Conservation (phyloP, 2,113 vertebrate species). For the Platanista minor region DNA sequence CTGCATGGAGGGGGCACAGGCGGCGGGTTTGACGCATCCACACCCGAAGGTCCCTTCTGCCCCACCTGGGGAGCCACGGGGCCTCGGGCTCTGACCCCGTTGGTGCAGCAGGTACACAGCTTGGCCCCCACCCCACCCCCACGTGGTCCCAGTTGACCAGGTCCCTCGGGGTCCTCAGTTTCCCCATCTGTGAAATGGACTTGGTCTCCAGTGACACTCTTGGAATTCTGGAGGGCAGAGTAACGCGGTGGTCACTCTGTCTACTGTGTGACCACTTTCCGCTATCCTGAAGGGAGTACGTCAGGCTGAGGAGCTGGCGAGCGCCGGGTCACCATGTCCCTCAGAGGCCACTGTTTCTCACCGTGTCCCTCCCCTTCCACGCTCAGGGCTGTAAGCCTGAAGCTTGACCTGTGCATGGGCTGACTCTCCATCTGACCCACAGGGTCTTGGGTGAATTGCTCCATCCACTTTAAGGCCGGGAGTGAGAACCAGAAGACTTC, state of each 20-base stretch:
- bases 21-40: too few relatives aligned
- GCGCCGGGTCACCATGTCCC: not conserved
- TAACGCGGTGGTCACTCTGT: rapidly evolving
- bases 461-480: rapidly evolving
- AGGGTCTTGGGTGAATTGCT: not conserved
- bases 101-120: not conserved
- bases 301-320: rapidly evolving
- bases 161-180: not conserved
- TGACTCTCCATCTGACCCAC: not conserved
- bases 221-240: rapidly evolving
- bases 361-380: too few relatives aligned
- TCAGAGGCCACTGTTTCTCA: too few relatives aligned
- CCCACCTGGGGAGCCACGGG: rapidly evolving
- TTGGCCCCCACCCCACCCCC: not conserved
- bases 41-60: not conserved
- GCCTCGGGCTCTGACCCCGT: not conserved
- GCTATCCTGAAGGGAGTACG: too few relatives aligned
- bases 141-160: not conserved
- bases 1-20: too few relatives aligned
- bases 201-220: not conserved
- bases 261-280: too few relatives aligned
- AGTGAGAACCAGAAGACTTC: not conserved
- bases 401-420: rapidly evolving
- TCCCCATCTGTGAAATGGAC: not conserved
- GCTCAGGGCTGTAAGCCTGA: not conserved